Percentiles rank a stretch among this genome's conserved stretches.
phyloP scores from a whole-genome alignment of 2,888 invertebrate species.

The Tetanocera ferruginea region DNA sequence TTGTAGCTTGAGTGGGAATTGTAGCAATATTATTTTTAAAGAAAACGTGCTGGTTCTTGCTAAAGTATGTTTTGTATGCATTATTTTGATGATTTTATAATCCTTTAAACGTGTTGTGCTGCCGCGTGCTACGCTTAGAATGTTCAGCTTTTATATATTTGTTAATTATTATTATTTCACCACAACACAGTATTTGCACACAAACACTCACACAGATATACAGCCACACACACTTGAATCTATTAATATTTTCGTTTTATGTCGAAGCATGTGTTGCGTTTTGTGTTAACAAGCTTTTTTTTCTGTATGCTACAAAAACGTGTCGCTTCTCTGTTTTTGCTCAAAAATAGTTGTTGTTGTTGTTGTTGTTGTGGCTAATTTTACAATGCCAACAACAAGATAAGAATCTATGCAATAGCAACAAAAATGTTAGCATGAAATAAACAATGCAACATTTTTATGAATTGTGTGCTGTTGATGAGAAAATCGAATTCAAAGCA shows the following conservation, averaged over 20 bases:
- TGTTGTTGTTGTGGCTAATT: constrained; percentile 4
- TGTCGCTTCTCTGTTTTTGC: neutral
- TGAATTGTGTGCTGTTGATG: no score
- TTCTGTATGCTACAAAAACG: neutral
- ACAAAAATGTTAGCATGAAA: neutral
- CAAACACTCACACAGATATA: neutral
- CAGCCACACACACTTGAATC: neutral
- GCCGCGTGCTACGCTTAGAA: neutral
- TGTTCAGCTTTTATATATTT: neutral
- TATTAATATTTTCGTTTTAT: constrained; percentile 47
- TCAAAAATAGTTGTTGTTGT: neutral
- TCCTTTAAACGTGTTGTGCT: neutral
- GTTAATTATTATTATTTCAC: neutral
- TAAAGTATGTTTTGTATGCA: neutral
- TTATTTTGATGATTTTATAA: no score
- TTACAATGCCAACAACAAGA: neutral
- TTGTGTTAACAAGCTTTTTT: constrained; percentile 29
- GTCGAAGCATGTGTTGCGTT: constrained; percentile 34
- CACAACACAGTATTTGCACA: neutral
- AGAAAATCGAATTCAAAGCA: no score
- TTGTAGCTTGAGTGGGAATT: neutral
- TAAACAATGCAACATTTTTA: neutral
- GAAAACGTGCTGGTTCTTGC: neutral
- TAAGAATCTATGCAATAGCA: neutral
- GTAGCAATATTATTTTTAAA: neutral